Evolutionary conservation across 2,888 invertebrate species (phyloP).

Genomic region (Dysmachus trigonus): DNA sequence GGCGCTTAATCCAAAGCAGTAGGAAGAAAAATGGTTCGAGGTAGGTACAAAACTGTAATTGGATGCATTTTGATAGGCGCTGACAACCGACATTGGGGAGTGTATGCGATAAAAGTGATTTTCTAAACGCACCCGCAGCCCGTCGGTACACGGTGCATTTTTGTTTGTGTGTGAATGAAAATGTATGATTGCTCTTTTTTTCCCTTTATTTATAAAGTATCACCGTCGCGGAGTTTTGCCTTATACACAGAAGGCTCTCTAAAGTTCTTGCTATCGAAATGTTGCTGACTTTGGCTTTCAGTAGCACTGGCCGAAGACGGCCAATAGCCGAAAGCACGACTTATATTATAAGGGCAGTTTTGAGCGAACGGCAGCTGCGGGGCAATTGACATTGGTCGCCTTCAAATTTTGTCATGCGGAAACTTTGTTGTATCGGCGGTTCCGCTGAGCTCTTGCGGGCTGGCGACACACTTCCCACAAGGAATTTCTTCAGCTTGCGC

Average conservation of each 20-base stretch:
- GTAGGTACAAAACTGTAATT: slow-evolving; percentile 41
- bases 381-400: neutral
- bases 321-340: neutral
- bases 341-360: neutral
- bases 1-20: neutral
- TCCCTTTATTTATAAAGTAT: neutral
- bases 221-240: neutral
- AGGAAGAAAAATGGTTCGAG: slow-evolving; percentile 48
- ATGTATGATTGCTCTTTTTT: neutral
- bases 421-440: neutral
- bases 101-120: neutral
- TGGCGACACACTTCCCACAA: neutral
- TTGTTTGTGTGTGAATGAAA: neutral
- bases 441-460: neutral
- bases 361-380: neutral
- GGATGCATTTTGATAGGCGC: neutral
- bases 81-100: neutral
- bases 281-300: neutral
- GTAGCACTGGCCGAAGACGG: neutral
- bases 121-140: neutral
- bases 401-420: neutral
- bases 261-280: neutral
- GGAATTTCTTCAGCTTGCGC: neutral
- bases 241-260: neutral
- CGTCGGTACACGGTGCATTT: neutral